Evolutionary conservation across 2,113 vertebrate species (phyloP).

Genomic region (Glaucomys volans): DNA sequence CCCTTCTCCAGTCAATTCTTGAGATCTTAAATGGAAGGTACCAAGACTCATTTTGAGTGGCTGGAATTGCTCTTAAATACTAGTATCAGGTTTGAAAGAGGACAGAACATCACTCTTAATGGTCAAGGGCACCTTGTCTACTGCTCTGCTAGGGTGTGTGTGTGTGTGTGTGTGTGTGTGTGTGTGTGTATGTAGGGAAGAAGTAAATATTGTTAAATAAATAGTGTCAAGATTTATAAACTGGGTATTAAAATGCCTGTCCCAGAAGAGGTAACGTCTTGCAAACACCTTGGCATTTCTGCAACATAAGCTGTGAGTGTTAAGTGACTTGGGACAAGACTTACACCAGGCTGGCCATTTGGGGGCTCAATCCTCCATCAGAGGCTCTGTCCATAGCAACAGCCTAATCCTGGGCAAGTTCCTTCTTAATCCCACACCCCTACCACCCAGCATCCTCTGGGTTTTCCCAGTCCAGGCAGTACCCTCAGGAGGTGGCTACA

Average conservation of each 20-base stretch:
- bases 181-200: accelerated
- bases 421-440: not conserved
- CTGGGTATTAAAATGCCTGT: not conserved
- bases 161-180: too few species aligned
- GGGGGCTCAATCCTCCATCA: not conserved
- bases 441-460: not conserved
- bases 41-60: not conserved
- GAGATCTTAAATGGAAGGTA: not conserved
- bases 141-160: not conserved
- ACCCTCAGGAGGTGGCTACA: not conserved
- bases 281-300: not conserved
- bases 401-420: not conserved
- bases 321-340: not conserved
- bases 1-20: not conserved
- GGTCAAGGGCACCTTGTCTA: not conserved
- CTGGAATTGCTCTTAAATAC: not conserved
- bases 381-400: not conserved
- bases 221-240: not conserved
- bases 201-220: not conserved
- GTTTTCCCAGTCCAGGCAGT: not conserved
- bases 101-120: not conserved
- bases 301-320: not conserved
- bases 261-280: not conserved
- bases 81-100: not conserved
- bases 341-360: not conserved